phyloP scores from a whole-genome alignment of 2,797 vertebrate species.

The Paramormyrops hopkinsi region DNA sequence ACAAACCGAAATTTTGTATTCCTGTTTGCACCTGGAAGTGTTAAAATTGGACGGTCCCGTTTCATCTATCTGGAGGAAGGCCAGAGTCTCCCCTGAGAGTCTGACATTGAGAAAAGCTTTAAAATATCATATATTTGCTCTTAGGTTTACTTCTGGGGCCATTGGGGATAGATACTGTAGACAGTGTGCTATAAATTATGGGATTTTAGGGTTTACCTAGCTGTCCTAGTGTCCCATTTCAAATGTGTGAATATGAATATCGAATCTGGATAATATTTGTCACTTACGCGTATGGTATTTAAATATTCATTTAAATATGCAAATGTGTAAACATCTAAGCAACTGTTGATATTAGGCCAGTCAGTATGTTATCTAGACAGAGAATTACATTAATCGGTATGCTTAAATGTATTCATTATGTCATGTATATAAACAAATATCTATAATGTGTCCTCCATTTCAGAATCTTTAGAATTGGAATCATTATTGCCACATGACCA shows the following conservation, averaged over 20 bases:
- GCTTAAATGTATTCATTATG: background rate
- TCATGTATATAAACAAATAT: background rate
- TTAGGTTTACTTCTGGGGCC: background rate
- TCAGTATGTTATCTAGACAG: background rate
- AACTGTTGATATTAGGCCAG: slow-evolving; percentile 1
- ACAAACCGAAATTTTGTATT: background rate
- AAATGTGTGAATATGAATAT: background rate
- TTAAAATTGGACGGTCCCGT: background rate
- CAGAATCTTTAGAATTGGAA: background rate
- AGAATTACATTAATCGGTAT: background rate
- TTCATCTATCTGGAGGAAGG: background rate
- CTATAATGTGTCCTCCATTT: background rate
- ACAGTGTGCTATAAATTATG: background rate
- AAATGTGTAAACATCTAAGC: background rate
- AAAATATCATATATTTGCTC: background rate
- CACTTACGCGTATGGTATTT: background rate
- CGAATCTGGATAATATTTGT: background rate
- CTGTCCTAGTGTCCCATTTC: background rate
- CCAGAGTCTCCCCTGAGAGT: background rate
- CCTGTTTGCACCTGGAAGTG: background rate
- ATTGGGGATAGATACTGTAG: background rate
- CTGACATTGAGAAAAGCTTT: background rate
- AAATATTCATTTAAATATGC: background rate
- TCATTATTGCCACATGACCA: background rate
- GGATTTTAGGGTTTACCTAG: background rate